Conservation (phyloP, 2,888 invertebrate species). For the Dastarcus helophoroides region DNA sequence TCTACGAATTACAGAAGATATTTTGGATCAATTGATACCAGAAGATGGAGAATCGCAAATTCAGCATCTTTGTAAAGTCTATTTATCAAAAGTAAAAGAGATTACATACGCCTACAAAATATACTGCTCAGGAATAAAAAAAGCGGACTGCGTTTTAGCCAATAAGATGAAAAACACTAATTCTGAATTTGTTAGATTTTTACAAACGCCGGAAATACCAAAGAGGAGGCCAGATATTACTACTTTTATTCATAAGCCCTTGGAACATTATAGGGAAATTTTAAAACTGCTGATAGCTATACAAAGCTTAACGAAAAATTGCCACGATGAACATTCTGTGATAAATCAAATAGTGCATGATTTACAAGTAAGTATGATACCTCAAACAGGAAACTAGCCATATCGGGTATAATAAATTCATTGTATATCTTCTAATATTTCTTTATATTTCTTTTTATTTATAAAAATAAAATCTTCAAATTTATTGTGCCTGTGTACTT, state of each 20-base stretch:
- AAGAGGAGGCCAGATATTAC: conserved; percentile 74
- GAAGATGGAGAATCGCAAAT: conserved; percentile 64
- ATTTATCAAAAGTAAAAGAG: conserved; percentile 59
- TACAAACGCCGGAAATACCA: conserved; percentile 71
- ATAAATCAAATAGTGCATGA: conserved; percentile 39
- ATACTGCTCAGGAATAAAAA: conserved; percentile 73
- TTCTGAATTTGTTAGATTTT: conserved; percentile 67
- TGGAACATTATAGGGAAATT: conserved; percentile 66
- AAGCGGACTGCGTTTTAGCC: conserved; percentile 74
- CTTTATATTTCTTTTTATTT: no score
- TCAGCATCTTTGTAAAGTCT: conserved; percentile 56
- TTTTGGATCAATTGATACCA: conserved; percentile 60
- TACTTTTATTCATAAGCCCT: conserved; percentile 69
- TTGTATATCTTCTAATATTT: no score
- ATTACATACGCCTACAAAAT: conserved; percentile 69
- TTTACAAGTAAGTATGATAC: conserved; percentile 35
- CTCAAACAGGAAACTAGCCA: no score
- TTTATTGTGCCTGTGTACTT: no score
- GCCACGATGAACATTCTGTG: conserved; percentile 39
- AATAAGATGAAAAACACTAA: conserved; percentile 63
- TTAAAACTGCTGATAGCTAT: conserved; percentile 48
- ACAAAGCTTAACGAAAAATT: conserved; percentile 37
- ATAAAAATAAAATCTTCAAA: no score
- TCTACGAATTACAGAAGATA: conserved; percentile 67
- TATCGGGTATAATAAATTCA: no score